phyloP scores from a whole-genome alignment of 2,888 invertebrate genomes.

The Drosophila neonasuta region DNA sequence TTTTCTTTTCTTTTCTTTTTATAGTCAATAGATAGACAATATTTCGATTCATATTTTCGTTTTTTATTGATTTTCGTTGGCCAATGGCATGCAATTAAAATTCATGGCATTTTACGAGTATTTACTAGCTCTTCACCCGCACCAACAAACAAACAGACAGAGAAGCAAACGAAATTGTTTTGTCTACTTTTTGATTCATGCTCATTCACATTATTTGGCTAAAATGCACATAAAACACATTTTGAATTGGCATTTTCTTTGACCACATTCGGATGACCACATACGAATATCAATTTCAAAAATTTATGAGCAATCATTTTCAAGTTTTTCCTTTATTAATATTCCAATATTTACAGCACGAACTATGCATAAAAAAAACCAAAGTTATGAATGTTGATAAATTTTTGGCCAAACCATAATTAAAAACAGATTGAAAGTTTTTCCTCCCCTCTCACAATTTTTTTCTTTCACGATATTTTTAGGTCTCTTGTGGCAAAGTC shows the following conservation, averaged over 20 bases:
- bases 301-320: conserved; percentile 29
- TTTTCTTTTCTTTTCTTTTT: conserved; percentile 7
- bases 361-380: background rate
- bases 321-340: conserved; percentile 4
- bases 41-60: conserved; percentile 12
- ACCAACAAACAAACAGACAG: conserved; percentile 19
- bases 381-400: conserved; percentile 16
- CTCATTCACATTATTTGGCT: conserved; percentile 11
- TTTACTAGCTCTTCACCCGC: conserved; percentile 49
- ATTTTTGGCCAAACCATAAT: conserved; percentile 5
- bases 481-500: background rate
- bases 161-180: conserved; percentile 23
- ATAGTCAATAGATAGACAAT: conserved; percentile 21
- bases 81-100: conserved; percentile 60
- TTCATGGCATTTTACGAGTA: conserved; percentile 52
- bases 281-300: conserved; percentile 8
- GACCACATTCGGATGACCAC: conserved; percentile 32
- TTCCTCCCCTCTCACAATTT: background rate
- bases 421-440: conserved; percentile 15
- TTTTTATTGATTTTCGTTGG: conserved; percentile 38
- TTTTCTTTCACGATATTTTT: background rate
- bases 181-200: conserved; percentile 15
- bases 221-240: conserved; percentile 6
- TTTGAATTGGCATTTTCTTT: conserved; percentile 28
- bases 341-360: conserved; percentile 22